Evolutionary conservation across 2,113 vertebrate species (phyloP).

Genomic region (Danionella cerebrum): DNA sequence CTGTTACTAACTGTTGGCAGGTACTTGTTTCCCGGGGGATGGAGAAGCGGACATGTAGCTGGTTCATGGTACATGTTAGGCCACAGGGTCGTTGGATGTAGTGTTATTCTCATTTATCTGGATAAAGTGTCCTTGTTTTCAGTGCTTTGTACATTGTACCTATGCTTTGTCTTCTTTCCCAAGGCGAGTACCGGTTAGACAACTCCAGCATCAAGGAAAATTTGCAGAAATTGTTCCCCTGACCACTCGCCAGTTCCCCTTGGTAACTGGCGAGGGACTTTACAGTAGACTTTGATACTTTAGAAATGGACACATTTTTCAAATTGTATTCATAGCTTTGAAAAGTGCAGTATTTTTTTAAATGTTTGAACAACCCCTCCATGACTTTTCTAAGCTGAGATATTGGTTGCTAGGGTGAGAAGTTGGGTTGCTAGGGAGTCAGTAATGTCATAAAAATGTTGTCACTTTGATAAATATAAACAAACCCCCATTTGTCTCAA

Average conservation of each 20-base stretch:
- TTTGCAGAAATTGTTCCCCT: not conserved
- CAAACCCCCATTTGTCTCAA: too few species aligned
- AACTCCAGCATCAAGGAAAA: not conserved
- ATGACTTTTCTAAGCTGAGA: too few species aligned
- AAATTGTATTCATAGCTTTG: too few species aligned
- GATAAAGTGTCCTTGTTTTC: constrained; percentile 14
- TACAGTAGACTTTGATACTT: too few species aligned
- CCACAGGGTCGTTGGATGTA: constrained; percentile 21
- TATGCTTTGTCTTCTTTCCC: not conserved
- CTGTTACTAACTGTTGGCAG: constrained; percentile 19
- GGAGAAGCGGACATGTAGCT: not conserved
- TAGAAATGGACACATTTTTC: too few species aligned
- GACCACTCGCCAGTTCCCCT: not conserved
- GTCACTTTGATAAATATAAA: too few species aligned
- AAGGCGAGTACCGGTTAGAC: not conserved
- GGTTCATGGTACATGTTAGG: constrained; percentile 20
- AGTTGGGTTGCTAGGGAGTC: too few species aligned
- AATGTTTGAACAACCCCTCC: too few species aligned
- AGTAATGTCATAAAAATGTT: too few species aligned
- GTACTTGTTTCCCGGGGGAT: constrained; percentile 21
- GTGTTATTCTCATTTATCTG: constrained; percentile 22
- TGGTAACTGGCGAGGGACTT: too few species aligned
- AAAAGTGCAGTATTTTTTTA: too few species aligned
- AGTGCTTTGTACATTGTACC: not conserved
- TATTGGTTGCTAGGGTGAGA: too few species aligned